A percentile compares a stretch with the other conserved stretches of the same genome.
phyloP scores from a whole-genome alignment of 1,140 invertebrate genomes.

The Ceratina australensis region DNA sequence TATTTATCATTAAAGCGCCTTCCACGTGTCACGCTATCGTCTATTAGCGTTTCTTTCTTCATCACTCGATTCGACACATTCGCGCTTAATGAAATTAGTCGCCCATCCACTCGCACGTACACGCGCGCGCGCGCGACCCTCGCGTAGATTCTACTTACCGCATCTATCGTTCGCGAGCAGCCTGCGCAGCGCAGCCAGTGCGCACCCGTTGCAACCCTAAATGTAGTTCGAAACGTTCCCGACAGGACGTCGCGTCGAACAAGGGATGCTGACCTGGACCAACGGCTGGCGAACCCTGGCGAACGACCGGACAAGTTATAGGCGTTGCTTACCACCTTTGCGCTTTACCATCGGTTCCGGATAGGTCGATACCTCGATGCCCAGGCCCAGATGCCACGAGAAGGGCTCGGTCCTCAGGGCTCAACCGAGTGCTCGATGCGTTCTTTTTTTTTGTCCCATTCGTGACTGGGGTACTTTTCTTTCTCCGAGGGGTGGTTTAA shows the following conservation, averaged over 20 bases:
- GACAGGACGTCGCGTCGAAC: conserved; percentile 55
- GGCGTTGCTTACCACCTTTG: conserved; percentile 27
- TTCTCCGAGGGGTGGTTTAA: not conserved
- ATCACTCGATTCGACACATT: conserved; percentile 12
- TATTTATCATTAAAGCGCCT: not conserved
- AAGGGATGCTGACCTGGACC: conserved; percentile 71
- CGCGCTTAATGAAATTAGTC: conserved; percentile 39
- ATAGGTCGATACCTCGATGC: conserved; percentile 33
- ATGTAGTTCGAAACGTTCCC: conserved; percentile 49
- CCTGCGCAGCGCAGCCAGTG: conserved; percentile 53
- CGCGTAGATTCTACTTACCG: conserved; percentile 31
- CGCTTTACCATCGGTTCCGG: conserved; percentile 55
- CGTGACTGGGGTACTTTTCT: not conserved
- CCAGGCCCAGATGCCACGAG: conserved; percentile 1
- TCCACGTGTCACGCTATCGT: not conserved
- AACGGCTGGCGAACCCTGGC: conserved; percentile 72
- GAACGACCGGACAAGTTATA: conserved; percentile 32
- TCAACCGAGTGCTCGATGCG: not conserved
- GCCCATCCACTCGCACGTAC: conserved; percentile 3
- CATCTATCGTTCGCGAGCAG: conserved; percentile 60
- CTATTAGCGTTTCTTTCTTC: not conserved
- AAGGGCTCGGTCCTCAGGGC: not conserved
- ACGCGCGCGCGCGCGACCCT: conserved; percentile 25
- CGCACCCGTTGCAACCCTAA: conserved; percentile 54
- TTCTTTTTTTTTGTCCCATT: not conserved